Base-by-base conservation (phyloP, 2,888 invertebrate genomes). In the Erynnis tages region DNA sequence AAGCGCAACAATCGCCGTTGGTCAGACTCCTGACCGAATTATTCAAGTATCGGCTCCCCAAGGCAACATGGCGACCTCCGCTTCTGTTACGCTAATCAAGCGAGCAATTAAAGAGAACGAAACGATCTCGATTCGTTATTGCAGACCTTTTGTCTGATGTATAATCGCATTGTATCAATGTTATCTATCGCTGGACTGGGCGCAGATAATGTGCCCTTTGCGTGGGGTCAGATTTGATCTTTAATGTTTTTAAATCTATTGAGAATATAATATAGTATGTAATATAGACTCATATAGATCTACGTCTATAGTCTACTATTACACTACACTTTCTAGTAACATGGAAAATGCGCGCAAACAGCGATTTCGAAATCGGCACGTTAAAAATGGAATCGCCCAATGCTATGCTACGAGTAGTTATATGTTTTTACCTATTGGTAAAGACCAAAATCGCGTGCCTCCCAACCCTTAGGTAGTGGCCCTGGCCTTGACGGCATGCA, bases 31-130 rank as follows among this genome's bases (percentile, higher is more conserved):
- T 17, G 45, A 40, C 32, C 46, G 38, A 60, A 59, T 57, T 54
- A 40, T 47, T 45, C 53, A 58, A 45, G 52, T 43, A 53, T 53
- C 43, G 32, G 53, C 34, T 14, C 32, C 16, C 35, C 54, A 54
- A 60, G 59, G 57, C 32, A 55, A 58, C 47, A 54, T 34, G 50
- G 41, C 32, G 55, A 58, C 54, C 58, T 59, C 54, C 56, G 54
- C 56, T 55, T 41, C 25, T 17, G 56, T 58, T 53, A 50, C 35
- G 47, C 54, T 56, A 61, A 62, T 61, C 57, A 58, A 59, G 37
- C 59, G 43, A 45, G 45, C 58, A 56, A 62, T 60, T 56, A 53
- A 29, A 43, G 4, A 17, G 25, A 40, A 34, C 23, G 35, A 46
- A 45, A 46, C 35, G 35, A 27, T 46, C 35, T 46, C 35, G 17